phyloP scores from a whole-genome alignment of 2,113 vertebrate species.

The Pteronura brasiliensis region DNA sequence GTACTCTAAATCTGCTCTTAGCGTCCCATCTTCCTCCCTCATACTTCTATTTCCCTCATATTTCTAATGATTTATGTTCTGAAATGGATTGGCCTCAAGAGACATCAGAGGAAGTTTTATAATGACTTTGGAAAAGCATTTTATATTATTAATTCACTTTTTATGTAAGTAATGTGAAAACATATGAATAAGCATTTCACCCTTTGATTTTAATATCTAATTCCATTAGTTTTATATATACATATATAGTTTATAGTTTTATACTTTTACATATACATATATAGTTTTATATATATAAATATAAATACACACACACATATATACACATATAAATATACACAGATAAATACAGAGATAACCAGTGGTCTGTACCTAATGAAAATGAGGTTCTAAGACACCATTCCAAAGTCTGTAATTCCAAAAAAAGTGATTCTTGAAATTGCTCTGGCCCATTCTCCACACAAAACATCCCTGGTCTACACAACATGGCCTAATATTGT shows the following conservation, averaged over 20 bases:
- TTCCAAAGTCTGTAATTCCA: background rate
- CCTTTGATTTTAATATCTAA: conserved; percentile 4
- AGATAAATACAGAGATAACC: background rate
- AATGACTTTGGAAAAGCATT: background rate
- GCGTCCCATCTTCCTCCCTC: background rate
- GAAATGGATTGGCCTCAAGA: background rate
- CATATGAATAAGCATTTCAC: background rate
- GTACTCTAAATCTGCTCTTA: background rate
- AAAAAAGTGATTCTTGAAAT: conserved; percentile 21
- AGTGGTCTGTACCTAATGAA: background rate
- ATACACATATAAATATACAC: background rate
- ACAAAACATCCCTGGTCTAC: background rate
- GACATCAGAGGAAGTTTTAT: background rate
- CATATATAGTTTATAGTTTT: too few species aligned
- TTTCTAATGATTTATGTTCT: background rate
- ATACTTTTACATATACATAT: too few species aligned
- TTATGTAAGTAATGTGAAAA: background rate
- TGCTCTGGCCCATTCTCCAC: background rate
- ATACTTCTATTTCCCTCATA: too few species aligned
- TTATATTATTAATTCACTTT: background rate
- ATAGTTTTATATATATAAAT: background rate
- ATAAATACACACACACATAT: background rate
- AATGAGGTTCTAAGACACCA: background rate
- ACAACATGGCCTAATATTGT: background rate
- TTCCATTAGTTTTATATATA: background rate